phyloP scores from a whole-genome alignment of 1,140 invertebrate species.

The Helicoverpa zea region DNA sequence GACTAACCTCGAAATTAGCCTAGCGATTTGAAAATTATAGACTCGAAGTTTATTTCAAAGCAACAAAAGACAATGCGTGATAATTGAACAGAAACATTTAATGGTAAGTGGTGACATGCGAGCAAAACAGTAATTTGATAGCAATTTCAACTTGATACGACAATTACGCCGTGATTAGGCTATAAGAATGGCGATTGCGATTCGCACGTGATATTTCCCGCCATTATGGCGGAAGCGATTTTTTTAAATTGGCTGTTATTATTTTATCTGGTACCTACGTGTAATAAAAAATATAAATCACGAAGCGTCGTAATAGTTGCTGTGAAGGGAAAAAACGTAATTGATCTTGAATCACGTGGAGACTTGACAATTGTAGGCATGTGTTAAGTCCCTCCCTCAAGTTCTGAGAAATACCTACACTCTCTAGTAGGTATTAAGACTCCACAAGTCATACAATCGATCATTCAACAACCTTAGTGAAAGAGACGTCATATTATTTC shows the following conservation, averaged over 20 bases:
- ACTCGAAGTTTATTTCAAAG: constrained; percentile 9
- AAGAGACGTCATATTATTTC: too few species aligned
- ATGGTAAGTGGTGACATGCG: constrained; percentile 46
- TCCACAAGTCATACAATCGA: not conserved
- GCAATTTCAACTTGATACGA: constrained; percentile 49
- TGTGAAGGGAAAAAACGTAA: not conserved
- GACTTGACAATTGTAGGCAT: too few species aligned
- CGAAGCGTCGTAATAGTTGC: not conserved
- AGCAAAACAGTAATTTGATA: constrained; percentile 49
- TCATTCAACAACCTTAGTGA: not conserved
- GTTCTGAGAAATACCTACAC: too few species aligned
- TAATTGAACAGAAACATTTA: constrained; percentile 30
- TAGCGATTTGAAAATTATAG: constrained; percentile 44
- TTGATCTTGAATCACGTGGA: too few species aligned
- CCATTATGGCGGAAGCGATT: constrained; percentile 28
- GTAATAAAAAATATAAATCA: constrained; percentile 41
- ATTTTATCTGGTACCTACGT: constrained; percentile 23
- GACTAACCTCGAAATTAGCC: constrained; percentile 40
- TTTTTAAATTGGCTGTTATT: constrained; percentile 47
- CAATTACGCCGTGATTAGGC: constrained; percentile 43
- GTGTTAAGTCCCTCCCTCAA: too few species aligned
- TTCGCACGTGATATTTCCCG: constrained; percentile 43
- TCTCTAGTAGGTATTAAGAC: not conserved
- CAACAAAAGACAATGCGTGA: constrained; percentile 15
- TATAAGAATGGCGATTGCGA: constrained; percentile 39